Conservation (phyloP, 2,113 vertebrate species). For the Pomatorhinus ruficollis region DNA sequence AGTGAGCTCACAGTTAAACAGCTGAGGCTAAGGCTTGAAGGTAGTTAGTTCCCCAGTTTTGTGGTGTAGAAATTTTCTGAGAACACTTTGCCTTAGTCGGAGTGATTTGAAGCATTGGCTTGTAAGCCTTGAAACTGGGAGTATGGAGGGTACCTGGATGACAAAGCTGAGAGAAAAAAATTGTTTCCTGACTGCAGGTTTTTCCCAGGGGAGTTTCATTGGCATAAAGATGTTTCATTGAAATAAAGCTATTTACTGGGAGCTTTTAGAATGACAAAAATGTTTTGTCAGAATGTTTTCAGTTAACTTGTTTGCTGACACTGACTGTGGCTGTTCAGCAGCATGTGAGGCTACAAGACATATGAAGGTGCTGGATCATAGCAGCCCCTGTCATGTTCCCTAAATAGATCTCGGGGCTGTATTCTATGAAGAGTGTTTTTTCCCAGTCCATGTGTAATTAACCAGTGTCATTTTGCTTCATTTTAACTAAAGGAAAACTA, state of each 20-base stretch:
- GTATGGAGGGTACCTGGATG: background rate
- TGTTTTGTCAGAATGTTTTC: background rate
- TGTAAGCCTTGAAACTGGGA: background rate
- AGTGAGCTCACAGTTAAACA: background rate
- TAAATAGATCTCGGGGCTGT: background rate
- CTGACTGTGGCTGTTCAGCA: background rate
- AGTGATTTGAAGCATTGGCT: background rate
- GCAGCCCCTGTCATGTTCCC: background rate
- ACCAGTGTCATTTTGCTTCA: background rate
- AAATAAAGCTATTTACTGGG: background rate
- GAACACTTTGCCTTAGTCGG: background rate
- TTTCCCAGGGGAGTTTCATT: background rate
- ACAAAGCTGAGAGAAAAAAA: background rate
- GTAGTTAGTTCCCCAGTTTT: background rate
- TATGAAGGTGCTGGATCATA: background rate
- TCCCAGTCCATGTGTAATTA: background rate
- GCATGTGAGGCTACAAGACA: background rate
- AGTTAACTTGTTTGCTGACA: background rate
- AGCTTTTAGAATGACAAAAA: background rate
- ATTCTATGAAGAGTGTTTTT: background rate
- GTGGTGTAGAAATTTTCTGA: background rate
- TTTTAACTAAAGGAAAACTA: background rate
- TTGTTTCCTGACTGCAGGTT: background rate
- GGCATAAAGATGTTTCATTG: background rate
- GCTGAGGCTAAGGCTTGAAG: background rate